phyloP scores from a whole-genome alignment of 2,797 vertebrate genomes.

The Micropoecilia bifurca region DNA sequence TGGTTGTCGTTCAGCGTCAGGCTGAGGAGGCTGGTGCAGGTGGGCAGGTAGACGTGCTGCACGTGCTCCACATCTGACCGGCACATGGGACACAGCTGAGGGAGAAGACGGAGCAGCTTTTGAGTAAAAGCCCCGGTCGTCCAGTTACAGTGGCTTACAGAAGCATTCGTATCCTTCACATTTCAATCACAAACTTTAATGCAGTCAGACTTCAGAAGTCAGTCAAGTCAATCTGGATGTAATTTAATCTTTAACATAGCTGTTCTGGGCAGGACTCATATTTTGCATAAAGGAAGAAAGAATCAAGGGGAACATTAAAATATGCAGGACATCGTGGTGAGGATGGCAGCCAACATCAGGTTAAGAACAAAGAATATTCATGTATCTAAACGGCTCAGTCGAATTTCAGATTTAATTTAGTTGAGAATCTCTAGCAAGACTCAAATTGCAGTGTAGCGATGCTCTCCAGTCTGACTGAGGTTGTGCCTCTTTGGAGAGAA shows the following conservation, averaged over 20 bases:
- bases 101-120: not conserved
- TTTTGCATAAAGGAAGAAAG: not conserved
- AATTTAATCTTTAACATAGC: not conserved
- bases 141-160: not conserved
- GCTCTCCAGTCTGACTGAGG: not conserved
- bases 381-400: not conserved
- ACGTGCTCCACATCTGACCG: slow-evolving; percentile 92
- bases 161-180: not conserved
- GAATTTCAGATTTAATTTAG: not conserved
- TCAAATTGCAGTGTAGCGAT: not conserved
- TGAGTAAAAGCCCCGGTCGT: no score
- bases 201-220: not conserved
- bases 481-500: not conserved
- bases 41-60: slow-evolving; percentile 96
- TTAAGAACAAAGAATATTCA: not conserved
- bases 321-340: not conserved
- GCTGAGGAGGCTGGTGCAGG: slow-evolving; percentile 95
- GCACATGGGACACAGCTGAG: slow-evolving; percentile 94
- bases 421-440: not conserved
- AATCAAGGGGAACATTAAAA: not conserved
- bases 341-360: not conserved
- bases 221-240: not conserved
- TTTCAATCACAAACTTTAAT: not conserved
- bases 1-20: slow-evolving; percentile 83
- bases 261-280: not conserved